Evolutionary conservation across 2,888 invertebrate genomes (phyloP).

Genomic region (Tinea trinotella): DNA sequence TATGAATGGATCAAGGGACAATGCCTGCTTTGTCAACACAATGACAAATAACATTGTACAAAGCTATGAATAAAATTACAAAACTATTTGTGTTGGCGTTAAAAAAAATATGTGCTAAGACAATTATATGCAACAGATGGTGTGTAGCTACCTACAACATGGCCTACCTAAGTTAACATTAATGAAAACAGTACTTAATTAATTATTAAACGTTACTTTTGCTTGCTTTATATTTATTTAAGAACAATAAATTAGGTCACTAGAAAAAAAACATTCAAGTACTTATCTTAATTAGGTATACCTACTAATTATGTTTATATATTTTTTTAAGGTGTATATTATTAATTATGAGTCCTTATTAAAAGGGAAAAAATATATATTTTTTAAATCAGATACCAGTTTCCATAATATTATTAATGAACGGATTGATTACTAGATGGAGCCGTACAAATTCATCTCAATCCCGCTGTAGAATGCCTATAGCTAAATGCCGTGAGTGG

Average conservation of each 20-base stretch:
- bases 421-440: conserved; percentile 43
- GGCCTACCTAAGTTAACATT: neutral
- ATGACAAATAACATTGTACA: conserved; percentile 3
- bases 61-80: conserved; percentile 6
- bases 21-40: neutral
- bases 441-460: conserved; percentile 29
- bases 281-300: too few species aligned
- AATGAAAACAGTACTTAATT: too few species aligned
- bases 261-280: too few species aligned
- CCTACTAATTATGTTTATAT: too few species aligned
- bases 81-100: conserved; percentile 10
- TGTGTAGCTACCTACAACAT: neutral
- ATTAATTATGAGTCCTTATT: too few species aligned
- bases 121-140: conserved; percentile 6
- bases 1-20: neutral
- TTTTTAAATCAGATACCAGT: too few species aligned
- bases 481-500: conserved; percentile 25
- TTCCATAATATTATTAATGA: neutral
- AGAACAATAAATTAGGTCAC: too few species aligned
- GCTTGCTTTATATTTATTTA: too few species aligned
- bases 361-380: too few species aligned
- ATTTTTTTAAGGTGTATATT: too few species aligned
- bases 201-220: too few species aligned
- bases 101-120: conserved; percentile 5
- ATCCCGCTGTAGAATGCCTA: neutral